Base-by-base conservation (phyloP, 2,888 invertebrate genomes). In the Chymomyza amoena region DNA sequence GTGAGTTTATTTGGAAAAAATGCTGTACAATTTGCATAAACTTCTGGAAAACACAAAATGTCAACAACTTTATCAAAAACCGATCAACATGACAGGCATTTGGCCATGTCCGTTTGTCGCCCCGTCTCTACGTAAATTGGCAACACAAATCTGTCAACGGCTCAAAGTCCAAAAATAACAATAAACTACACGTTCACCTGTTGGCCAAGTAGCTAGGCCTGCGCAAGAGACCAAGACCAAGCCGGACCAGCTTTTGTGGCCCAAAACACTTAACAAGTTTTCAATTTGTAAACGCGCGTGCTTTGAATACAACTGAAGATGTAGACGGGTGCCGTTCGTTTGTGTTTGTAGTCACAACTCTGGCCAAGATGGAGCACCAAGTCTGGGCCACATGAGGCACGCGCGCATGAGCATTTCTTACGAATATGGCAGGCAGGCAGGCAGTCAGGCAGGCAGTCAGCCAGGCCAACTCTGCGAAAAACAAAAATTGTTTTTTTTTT, bases 231-330 rank as follows among this genome's bases (percentile, higher is more conserved):
- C 9, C 51, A 63, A 18, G 18, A 18, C 9, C 51, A 63, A 52
- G 25, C 39, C 39, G 61, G 15, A 13, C 18, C 62, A 62, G 15
- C 18, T 50, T 51, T 61, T 15, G 61, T 16, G 51, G 61, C 61
- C 66, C 64, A 70, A 69, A 73, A 70, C 75, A 77, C 78, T 86
- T 84, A 87, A 85, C 87, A 85, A 84, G 87, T 88, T 87, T 87
- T 87, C 87, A 88, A 87, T 86, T 87, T 88, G 87, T 87, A 81
- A 84, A 75, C 78, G 82, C 84, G 84, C 87, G 87, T 87, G 87
- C 85, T 84, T 87, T 84, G 87, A 87, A 88, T 87, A 85, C 80
- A 78, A 69, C 60, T 67, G 63, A 64, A 67, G 64, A 54, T 54
- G 54, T 54, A 20, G 54, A 18, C 54, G 16, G 16, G 6, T 7